These are phyloP conservation scores for Alloplasta piceator DNA, from an alignment of 2,888 invertebrate genomes.

Conservation along the genomic window DNA sequence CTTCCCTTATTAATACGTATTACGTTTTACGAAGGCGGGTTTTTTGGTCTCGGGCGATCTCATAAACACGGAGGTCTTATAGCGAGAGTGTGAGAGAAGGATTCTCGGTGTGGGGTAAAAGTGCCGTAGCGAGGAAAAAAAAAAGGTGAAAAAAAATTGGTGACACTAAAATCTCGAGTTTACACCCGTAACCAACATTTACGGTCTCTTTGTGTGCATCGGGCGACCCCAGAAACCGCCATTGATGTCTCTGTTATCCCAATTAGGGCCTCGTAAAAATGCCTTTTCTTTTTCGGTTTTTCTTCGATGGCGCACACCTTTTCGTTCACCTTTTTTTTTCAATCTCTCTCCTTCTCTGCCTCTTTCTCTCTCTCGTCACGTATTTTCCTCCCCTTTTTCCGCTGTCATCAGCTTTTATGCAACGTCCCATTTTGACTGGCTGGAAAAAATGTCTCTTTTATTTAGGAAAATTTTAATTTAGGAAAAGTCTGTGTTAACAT, in stretches of 20 bases:
- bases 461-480: too few relatives aligned
- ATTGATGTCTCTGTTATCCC: constrained; percentile 83
- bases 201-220: constrained; percentile 75
- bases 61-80: constrained; percentile 78
- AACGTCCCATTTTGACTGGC: too few relatives aligned
- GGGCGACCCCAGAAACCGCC: constrained; percentile 72
- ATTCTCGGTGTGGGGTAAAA: constrained; percentile 20
- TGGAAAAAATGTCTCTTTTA: too few relatives aligned
- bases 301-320: constrained; percentile 47
- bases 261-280: constrained; percentile 81
- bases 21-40: constrained; percentile 77
- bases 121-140: constrained; percentile 59
- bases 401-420: neutral
- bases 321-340: constrained; percentile 58
- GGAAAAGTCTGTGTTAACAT: too few relatives aligned
- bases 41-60: constrained; percentile 69
- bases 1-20: constrained; percentile 73
- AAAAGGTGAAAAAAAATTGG: constrained; percentile 61
- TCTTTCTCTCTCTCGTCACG: neutral
- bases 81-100: constrained; percentile 54
- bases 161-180: constrained; percentile 82
- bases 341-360: neutral
- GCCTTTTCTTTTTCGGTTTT: constrained; percentile 64
- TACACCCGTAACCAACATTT: constrained; percentile 81
- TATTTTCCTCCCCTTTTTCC: constrained; percentile 12